Evolutionary conservation across 1,140 invertebrate genomes (phyloP).

Genomic region (Sesamia nonagrioides): DNA sequence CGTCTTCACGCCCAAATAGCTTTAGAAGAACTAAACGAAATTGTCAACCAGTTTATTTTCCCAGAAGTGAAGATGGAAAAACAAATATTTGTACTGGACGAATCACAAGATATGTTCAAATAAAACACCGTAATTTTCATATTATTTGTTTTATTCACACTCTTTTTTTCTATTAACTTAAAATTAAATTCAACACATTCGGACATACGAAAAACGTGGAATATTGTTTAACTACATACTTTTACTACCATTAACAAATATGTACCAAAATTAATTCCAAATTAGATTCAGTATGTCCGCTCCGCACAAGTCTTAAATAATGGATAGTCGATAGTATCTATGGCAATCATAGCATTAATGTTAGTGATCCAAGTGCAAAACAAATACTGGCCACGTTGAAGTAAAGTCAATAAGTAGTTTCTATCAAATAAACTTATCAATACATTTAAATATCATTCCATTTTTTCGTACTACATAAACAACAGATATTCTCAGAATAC

Average conservation of each 20-base stretch:
- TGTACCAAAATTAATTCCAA: conserved; percentile 11
- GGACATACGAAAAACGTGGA: conserved; percentile 17
- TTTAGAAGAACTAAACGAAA: conserved; percentile 92
- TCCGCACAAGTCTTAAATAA: conserved; percentile 24
- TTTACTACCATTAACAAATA: conserved; percentile 26
- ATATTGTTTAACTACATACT: conserved; percentile 38
- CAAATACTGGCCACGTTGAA: conserved; percentile 51
- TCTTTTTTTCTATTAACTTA: conserved; percentile 38
- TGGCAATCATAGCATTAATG: conserved; percentile 55
- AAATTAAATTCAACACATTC: conserved; percentile 24
- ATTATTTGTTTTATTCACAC: conserved; percentile 68
- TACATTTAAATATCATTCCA: neutral
- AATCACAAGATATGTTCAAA: conserved; percentile 72
- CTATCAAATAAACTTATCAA: neutral
- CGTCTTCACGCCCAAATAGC: conserved; percentile 92
- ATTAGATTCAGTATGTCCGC: conserved; percentile 5
- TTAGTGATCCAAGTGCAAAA: conserved; percentile 17
- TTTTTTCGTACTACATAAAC: neutral
- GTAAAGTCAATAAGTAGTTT: conserved; percentile 18
- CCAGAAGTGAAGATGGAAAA: conserved; percentile 88
- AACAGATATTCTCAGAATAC: too few relatives aligned
- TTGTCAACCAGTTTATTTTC: conserved; percentile 90
- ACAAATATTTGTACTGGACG: conserved; percentile 87
- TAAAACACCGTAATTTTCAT: conserved; percentile 64
- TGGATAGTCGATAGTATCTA: conserved; percentile 46